Evolutionary conservation across 2,888 invertebrate genomes (phyloP), one percentile per base, ranked within the genome.

Genomic region (Mesorhabditis spiculigera): DNA sequence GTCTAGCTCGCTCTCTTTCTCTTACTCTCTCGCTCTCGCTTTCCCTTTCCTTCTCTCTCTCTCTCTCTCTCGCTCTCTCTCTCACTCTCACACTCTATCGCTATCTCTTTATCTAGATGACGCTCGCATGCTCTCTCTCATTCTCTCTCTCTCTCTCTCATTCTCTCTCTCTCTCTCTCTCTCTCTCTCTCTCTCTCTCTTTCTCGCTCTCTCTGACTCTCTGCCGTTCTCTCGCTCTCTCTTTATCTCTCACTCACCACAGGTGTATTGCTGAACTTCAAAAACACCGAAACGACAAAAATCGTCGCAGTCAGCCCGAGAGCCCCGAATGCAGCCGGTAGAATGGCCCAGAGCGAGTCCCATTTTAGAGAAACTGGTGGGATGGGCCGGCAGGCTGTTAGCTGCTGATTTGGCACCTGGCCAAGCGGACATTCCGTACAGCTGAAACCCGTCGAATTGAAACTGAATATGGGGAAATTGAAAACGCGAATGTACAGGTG

Each of bases 381-480:
- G 68, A 91, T 87, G 75, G 89, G 89, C 63, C 88, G 86, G 81
- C 91, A 91, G 16, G 87, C 87, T 10, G 88, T 87, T 86, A 90
- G 90, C 80, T 91, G 89, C 4, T 87, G 84, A 80, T 90, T 90
- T 0, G 91, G 91, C 90, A 91, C 90, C 71, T 87, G 87, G 0
- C 90, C 90, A 42, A 90, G 89, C 0, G 90, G 91, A 78, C 91
- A 91, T 81, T 90, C 90, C 73, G 84, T 87, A 83, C 91, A 91
- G 42, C 78, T 75, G 28, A 45, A 75, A 28, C n/a, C 67, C 78
- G 13, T 42, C 71, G 63, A 63, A 16, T 16, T 63, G n/a, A 13
- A 63, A 63, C 8, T 13, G 28, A 13, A 63, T n/a, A n/a, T 41
- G 44, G 45, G 3, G 41, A 16, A 44, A 6, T 41, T 4, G 8